A percentile compares a stretch with the other conserved stretches of the same genome.
Evolutionary conservation across 2,888 invertebrate species (phyloP).

Genomic region (Rhogogaster chlorosoma): DNA sequence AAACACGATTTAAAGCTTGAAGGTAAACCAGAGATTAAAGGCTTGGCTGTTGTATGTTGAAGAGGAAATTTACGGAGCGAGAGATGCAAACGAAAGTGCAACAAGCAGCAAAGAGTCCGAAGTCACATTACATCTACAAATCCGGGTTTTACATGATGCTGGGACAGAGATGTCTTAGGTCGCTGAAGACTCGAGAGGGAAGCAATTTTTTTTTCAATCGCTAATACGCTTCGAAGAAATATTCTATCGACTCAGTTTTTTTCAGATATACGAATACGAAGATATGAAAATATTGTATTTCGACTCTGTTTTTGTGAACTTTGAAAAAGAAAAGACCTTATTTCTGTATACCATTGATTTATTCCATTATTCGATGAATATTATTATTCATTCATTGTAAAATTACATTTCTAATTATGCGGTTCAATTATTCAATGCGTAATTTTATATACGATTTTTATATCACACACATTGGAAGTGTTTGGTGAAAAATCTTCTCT

Average conservation of each 20-base stretch:
- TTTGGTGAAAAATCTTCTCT: not conserved
- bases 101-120: not conserved
- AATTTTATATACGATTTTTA: not conserved
- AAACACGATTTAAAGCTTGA: conserved; percentile 39
- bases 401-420: not conserved
- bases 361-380: no score
- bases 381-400: not conserved
- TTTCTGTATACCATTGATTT: no score
- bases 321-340: no score
- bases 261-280: no score
- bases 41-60: not conserved
- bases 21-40: not conserved
- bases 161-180: not conserved
- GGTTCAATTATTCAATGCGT: not conserved
- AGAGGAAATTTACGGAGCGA: not conserved
- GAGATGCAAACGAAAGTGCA: not conserved
- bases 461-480: not conserved
- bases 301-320: no score
- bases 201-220: no score
- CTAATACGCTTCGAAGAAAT: no score
- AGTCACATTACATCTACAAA: not conserved
- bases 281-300: no score
- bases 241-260: no score
- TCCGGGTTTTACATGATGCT: not conserved
- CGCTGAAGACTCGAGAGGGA: not conserved